Base-by-base conservation (phyloP, 2,888 invertebrate genomes). In the Abscondita cerata region DNA sequence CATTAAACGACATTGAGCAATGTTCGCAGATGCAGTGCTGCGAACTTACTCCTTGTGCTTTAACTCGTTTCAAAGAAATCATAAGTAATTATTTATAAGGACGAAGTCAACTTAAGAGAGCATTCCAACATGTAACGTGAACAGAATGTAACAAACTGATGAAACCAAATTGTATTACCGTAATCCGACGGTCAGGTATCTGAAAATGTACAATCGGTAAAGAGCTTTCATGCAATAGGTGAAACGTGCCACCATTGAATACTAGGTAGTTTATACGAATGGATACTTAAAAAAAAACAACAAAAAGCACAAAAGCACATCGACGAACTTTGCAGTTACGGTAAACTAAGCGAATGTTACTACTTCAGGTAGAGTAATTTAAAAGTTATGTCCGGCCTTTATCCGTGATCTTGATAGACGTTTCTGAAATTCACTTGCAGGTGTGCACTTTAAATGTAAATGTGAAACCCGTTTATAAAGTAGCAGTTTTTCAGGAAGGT, bases 211-310 rank as follows among this genome's bases (percentile, higher is more conserved):
- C n/a, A n/a, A n/a, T n/a, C n/a, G n/a, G n/a, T n/a, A n/a, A n/a
- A n/a, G n/a, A n/a, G n/a, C n/a, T n/a, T n/a, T n/a, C n/a, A n/a
- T n/a, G n/a, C n/a, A n/a, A n/a, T n/a, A n/a, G n/a, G n/a, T n/a
- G n/a, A 40, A 57, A 51, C 18, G 50, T 57, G 50, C 50, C 57
- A 50, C 51, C 57, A 57, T 57, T 47, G 48, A 46, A 54, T 54
- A 19, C 44, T 34, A 15, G 34, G 13, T 46, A 20, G 36, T 38
- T 44, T 47, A 47, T 55, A 47, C 55, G 55, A 36, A 48, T 55
- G 25, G 12, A 19, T 15, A 12, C 25, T 44, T 25, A 25, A 25
- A 53, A 53, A 53, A 53, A 53, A 31, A 15, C 13, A 41, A n/a
- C 8, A 31, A 15, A 34, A 48, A 13, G 15, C 15, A 41, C 11